Evolutionary conservation across 1,140 invertebrate genomes (phyloP).

Genomic region (Episyrphus balteatus): DNA sequence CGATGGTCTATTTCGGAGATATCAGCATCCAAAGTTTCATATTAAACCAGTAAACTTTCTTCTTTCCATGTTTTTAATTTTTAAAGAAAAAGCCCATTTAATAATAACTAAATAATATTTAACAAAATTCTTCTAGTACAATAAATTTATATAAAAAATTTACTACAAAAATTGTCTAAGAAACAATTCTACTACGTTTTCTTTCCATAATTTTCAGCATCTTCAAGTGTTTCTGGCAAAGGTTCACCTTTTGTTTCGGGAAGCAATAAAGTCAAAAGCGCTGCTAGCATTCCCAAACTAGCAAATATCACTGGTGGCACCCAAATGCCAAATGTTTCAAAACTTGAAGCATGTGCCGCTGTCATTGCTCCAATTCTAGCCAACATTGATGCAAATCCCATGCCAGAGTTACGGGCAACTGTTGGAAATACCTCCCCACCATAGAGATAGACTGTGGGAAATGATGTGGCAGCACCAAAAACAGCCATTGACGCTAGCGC

Average conservation of each 20-base stretch:
- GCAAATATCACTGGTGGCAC: slow-evolving; percentile 61
- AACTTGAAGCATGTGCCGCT: slow-evolving; percentile 41
- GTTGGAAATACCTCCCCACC: slow-evolving; percentile 49
- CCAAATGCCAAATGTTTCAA: slow-evolving; percentile 35
- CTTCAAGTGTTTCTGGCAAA: slow-evolving; percentile 65
- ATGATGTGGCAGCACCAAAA: slow-evolving; percentile 40
- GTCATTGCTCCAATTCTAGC: slow-evolving; percentile 45
- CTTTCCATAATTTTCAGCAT: slow-evolving; percentile 62
- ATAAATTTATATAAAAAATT: no score
- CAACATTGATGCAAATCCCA: slow-evolving; percentile 44
- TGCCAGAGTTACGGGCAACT: slow-evolving; percentile 44
- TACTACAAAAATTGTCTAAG: no score
- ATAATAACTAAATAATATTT: no score
- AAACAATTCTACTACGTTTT: no score
- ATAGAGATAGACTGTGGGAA: slow-evolving; percentile 47
- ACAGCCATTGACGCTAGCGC: slow-evolving; percentile 18
- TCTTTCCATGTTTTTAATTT: no score
- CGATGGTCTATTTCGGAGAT: no score
- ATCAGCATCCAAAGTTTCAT: no score
- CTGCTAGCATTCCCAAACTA: slow-evolving; percentile 47
- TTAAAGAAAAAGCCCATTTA: no score
- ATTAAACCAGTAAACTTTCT: no score
- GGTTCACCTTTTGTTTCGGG: slow-evolving; percentile 64
- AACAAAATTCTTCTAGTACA: no score
- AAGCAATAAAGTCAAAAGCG: slow-evolving; percentile 49